Evolutionary conservation across 2,888 invertebrate species (phyloP).

Genomic region (Hybos culiciformis): DNA sequence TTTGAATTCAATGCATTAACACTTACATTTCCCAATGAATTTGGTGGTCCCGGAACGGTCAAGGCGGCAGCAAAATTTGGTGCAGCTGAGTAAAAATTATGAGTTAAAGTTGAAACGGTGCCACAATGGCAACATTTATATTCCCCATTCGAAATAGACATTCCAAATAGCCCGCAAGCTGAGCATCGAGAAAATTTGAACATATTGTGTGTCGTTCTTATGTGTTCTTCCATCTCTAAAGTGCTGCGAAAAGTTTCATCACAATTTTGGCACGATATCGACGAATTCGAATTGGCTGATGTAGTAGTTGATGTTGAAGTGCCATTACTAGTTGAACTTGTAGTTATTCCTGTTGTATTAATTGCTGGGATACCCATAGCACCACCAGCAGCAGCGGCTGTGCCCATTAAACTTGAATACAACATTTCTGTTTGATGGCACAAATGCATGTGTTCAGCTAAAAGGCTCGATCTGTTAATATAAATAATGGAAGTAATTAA

Average conservation of each 20-base stretch:
- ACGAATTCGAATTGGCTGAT: slow-evolving; percentile 16
- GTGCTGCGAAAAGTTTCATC: slow-evolving; percentile 30
- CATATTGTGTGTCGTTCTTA: slow-evolving; percentile 27
- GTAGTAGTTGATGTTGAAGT: slow-evolving; percentile 19
- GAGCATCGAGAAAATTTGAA: slow-evolving; percentile 31
- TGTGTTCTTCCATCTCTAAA: slow-evolving; percentile 29
- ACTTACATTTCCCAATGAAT: neutral
- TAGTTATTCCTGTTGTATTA: too few relatives aligned
- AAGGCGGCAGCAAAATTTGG: slow-evolving; percentile 21
- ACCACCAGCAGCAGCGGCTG: slow-evolving; percentile 13
- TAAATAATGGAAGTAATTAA: too few relatives aligned
- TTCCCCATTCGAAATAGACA: slow-evolving; percentile 28
- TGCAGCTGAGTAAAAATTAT: slow-evolving; percentile 15
- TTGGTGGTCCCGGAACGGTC: slow-evolving; percentile 24
- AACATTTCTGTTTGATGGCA: slow-evolving; percentile 18
- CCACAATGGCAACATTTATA: slow-evolving; percentile 32
- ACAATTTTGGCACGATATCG: slow-evolving; percentile 30
- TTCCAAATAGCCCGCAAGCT: slow-evolving; percentile 29
- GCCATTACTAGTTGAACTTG: slow-evolving; percentile 18
- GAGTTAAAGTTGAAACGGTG: slow-evolving; percentile 19
- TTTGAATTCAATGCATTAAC: neutral
- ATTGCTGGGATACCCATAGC: slow-evolving; percentile 19
- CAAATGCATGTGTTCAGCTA: slow-evolving; percentile 30
- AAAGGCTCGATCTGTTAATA: slow-evolving; percentile 25
- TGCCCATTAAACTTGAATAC: neutral